Evolutionary conservation across 2,888 invertebrate genomes (phyloP).

Genomic region (Ochropleura plecta): DNA sequence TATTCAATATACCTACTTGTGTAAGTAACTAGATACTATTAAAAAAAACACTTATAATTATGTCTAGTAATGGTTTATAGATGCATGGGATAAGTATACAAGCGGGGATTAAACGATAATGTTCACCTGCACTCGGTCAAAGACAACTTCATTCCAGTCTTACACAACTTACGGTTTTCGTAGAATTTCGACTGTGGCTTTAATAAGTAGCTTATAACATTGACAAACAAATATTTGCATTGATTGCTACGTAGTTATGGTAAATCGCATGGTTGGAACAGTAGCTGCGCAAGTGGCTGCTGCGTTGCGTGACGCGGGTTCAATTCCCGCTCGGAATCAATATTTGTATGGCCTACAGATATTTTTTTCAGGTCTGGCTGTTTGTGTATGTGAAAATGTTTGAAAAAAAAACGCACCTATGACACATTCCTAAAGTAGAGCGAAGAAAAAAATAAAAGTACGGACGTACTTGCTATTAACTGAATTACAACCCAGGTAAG

Average conservation of each 20-base stretch:
- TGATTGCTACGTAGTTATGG: no score
- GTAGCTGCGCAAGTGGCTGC: no score
- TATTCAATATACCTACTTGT: not conserved
- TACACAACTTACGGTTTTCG: slow-evolving; percentile 34
- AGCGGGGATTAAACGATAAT: slow-evolving; percentile 4
- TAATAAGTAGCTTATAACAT: slow-evolving; percentile 13
- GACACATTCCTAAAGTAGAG: no score
- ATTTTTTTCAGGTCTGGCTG: no score
- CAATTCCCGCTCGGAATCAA: no score
- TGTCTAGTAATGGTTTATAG: not conserved
- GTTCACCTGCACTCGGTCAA: slow-evolving; percentile 17
- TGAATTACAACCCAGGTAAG: not conserved
- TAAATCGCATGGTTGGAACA: no score
- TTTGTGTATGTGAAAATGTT: no score
- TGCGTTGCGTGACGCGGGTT: no score
- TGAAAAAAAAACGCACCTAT: no score
- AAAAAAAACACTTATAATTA: not conserved
- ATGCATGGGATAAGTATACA: not conserved
- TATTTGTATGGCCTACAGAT: no score
- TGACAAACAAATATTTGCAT: not conserved
- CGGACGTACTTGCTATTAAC: not conserved
- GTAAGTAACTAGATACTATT: no score
- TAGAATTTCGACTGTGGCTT: slow-evolving; percentile 28
- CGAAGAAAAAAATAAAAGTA: not conserved
- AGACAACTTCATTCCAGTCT: slow-evolving; percentile 30